Conservation (phyloP, 2,797 vertebrate genomes). For the Acanthurus tractus region DNA sequence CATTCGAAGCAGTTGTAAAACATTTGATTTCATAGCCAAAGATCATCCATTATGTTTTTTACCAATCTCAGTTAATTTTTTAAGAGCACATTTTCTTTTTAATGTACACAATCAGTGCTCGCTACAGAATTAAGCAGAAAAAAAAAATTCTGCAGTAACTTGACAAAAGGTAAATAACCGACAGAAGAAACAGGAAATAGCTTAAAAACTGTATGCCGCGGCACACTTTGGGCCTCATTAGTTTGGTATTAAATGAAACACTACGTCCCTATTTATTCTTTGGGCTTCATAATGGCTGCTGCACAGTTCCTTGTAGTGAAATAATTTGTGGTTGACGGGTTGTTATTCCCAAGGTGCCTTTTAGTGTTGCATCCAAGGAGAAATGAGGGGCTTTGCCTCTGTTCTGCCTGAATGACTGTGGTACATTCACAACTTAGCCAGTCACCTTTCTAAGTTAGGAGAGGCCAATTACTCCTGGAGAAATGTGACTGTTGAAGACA, state of each 20-base stretch:
- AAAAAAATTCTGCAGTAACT: background rate
- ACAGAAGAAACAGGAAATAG: background rate
- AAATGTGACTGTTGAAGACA: conserved; percentile 34
- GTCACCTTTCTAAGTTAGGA: conserved; percentile 37
- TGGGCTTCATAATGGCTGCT: conserved; percentile 6
- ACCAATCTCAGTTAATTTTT: background rate
- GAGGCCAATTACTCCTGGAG: conserved; percentile 49
- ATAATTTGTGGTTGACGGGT: conserved; percentile 28
- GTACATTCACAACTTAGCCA: conserved; percentile 26
- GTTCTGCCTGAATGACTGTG: conserved; percentile 39
- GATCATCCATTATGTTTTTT: background rate
- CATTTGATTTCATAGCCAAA: background rate
- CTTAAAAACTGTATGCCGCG: background rate
- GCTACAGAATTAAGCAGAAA: background rate
- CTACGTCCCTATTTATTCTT: conserved; percentile 21
- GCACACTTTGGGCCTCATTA: conserved; percentile 3
- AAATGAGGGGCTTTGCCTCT: conserved; percentile 34
- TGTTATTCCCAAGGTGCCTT: conserved; percentile 38
- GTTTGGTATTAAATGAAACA: background rate
- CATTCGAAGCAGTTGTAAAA: background rate
- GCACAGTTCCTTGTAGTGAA: conserved; percentile 13
- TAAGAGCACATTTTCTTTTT: conserved; percentile 2
- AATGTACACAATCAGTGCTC: background rate
- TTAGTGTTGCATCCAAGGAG: conserved; percentile 44
- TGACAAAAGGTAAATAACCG: background rate